Conservation (phyloP, 2,113 vertebrate species). For the Saccopteryx leptura region DNA sequence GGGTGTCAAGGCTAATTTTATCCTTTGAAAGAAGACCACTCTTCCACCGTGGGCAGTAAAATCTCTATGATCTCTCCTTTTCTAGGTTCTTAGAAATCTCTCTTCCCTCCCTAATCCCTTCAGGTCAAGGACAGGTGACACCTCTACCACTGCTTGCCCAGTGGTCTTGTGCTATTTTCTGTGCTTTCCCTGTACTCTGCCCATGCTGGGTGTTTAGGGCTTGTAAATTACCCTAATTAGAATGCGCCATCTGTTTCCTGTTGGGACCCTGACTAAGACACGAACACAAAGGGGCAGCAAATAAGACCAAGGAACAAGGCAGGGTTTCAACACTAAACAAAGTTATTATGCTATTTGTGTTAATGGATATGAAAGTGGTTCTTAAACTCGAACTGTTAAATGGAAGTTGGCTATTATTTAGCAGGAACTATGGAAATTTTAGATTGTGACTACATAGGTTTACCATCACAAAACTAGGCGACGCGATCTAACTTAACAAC, state of each 20-base stretch:
- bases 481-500: not conserved
- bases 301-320: not conserved
- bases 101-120: not conserved
- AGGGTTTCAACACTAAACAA: constrained; percentile 8
- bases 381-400: not conserved
- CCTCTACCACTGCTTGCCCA: not conserved
- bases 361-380: not conserved
- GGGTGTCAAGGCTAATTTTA: constrained; percentile 20
- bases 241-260: not conserved
- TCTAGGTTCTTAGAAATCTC: not conserved
- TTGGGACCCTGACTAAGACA: not conserved
- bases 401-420: not conserved
- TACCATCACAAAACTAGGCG: constrained; percentile 8
- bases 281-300: not conserved
- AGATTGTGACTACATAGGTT: not conserved
- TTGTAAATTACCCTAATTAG: constrained; percentile 17
- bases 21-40: not conserved
- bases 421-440: not conserved
- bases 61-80: not conserved
- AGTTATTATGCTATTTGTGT: not conserved
- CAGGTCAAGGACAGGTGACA: not conserved
- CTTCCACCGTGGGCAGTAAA: not conserved
- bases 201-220: not conserved
- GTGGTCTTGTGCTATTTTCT: not conserved
- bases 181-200: not conserved